Conservation (phyloP, 2,797 vertebrate species). For the Eidolon dupreanum region DNA sequence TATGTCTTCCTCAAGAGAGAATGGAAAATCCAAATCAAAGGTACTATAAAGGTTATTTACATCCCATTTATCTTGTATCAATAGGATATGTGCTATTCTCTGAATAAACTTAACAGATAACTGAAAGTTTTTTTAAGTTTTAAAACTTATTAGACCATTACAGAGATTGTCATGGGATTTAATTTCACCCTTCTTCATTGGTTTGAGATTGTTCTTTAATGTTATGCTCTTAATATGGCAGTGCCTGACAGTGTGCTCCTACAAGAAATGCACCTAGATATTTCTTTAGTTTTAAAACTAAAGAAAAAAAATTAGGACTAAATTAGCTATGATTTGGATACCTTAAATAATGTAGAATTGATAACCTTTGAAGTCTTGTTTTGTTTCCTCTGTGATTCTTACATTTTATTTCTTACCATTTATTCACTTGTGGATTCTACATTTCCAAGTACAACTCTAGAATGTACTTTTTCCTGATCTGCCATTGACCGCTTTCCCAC, state of each 20-base stretch:
- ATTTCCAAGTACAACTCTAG: background rate
- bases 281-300: conserved; percentile 15
- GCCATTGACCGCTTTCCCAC: background rate
- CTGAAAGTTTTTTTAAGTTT: conserved; percentile 12
- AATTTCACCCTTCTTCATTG: background rate
- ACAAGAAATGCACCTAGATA: background rate
- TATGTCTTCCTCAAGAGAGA: conserved; percentile 92
- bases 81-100: background rate
- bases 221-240: background rate
- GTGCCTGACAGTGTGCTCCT: background rate
- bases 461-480: background rate
- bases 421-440: background rate
- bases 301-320: background rate
- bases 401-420: background rate
- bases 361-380: background rate
- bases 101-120: background rate
- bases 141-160: conserved; percentile 9
- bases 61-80: background rate
- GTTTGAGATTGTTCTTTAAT: conserved; percentile 9
- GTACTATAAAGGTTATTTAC: conserved; percentile 80
- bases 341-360: background rate
- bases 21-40: conserved; percentile 93
- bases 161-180: background rate
- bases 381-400: background rate
- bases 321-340: background rate